These are phyloP conservation scores for Nebria salina DNA, from an alignment of 2,888 invertebrate genomes.

Conservation along the genomic window DNA sequence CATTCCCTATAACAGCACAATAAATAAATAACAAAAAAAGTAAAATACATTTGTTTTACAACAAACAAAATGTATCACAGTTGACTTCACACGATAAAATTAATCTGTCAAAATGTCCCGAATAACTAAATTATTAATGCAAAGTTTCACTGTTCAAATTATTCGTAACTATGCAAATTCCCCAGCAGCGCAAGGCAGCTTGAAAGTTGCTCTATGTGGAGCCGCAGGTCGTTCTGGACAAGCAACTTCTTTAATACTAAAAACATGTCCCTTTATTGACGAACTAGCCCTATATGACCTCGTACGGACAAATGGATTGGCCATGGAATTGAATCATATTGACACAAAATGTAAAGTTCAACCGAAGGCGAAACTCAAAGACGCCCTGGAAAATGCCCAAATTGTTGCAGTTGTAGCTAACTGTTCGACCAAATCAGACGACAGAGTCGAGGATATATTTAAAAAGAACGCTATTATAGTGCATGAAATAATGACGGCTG, in stretches of 20 bases:
- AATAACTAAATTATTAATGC: background rate
- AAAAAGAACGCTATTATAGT: conserved; percentile 56
- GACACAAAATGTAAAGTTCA: conserved; percentile 63
- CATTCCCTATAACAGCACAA: too few relatives aligned
- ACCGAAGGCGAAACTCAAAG: conserved; percentile 54
- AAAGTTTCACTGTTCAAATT: conserved; percentile 20
- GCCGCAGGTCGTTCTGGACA: conserved; percentile 64
- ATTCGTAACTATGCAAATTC: conserved; percentile 6
- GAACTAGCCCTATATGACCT: conserved; percentile 70
- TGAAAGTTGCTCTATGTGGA: conserved; percentile 34
- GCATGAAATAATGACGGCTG: conserved; percentile 53
- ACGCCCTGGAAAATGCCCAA: conserved; percentile 54
- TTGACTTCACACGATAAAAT: background rate
- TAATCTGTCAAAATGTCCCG: conserved; percentile 25
- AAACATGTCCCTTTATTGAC: conserved; percentile 68
- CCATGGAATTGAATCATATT: conserved; percentile 62
- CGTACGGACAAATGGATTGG: conserved; percentile 57
- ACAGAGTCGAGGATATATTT: conserved; percentile 54
- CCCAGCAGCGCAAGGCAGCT: background rate
- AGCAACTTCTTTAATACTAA: conserved; percentile 67
- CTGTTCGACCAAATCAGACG: conserved; percentile 51
- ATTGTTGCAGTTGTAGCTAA: conserved; percentile 57
- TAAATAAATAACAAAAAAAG: background rate
- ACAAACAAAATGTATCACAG: background rate
- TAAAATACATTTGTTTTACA: background rate